Conservation (phyloP, 37 sponge, comb jelly and placozoan species). For the Bolinopsis microptera region DNA sequence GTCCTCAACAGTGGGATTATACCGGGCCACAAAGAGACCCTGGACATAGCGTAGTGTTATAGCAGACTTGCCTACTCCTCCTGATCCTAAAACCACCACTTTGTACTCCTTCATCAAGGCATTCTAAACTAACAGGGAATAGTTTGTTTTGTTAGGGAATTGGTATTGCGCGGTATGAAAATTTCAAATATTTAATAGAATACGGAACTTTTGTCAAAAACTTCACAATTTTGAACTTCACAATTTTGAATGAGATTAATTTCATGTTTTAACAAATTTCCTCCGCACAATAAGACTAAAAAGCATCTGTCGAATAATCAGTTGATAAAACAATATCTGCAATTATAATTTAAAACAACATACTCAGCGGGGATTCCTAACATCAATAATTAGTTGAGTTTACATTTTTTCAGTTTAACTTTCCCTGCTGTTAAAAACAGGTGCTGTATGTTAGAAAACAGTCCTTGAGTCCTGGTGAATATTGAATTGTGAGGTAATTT, state of each 20-base stretch:
- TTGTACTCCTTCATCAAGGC: slow-evolving; percentile 60
- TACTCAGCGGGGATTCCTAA: background rate
- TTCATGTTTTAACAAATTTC: too few species aligned
- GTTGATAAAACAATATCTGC: background rate
- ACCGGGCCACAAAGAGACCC: slow-evolving; percentile 55
- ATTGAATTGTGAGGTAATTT: too few species aligned
- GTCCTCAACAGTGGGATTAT: slow-evolving; percentile 56
- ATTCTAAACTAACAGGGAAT: background rate
- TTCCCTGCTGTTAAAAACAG: too few species aligned
- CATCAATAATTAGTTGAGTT: too few species aligned
- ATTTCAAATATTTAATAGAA: too few species aligned
- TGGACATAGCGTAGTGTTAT: slow-evolving; percentile 56
- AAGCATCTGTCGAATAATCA: background rate
- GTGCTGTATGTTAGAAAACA: too few species aligned
- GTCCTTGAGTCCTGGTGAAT: too few species aligned
- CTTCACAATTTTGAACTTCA: too few species aligned
- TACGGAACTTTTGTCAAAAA: too few species aligned
- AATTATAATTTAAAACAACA: background rate
- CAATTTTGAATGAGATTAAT: too few species aligned
- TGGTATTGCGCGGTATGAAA: too few species aligned
- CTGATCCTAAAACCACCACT: slow-evolving; percentile 40
- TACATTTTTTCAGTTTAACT: too few species aligned
- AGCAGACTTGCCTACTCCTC: slow-evolving; percentile 52
- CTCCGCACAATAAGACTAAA: background rate
- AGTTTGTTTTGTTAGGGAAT: background rate